phyloP scores from a whole-genome alignment of 2,888 invertebrate genomes.

The Drosophila longiperda region DNA sequence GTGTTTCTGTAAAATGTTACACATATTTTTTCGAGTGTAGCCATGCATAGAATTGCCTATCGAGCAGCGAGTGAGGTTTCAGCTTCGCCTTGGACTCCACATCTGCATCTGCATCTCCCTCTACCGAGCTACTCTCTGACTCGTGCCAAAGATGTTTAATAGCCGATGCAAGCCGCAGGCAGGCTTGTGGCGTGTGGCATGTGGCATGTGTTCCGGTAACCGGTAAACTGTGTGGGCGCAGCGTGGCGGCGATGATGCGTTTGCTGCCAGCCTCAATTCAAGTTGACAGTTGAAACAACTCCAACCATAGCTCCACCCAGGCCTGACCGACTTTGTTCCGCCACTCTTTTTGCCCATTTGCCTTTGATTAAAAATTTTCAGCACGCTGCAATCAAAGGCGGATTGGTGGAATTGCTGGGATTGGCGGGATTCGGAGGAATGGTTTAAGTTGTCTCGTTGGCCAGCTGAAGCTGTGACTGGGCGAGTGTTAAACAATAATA shows the following conservation, averaged over 20 bases:
- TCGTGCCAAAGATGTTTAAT: constrained; percentile 79
- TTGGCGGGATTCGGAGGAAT: neutral
- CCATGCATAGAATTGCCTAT: constrained; percentile 17
- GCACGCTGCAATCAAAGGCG: constrained; percentile 57
- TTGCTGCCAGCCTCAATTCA: constrained; percentile 60
- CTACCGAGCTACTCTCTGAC: constrained; percentile 28
- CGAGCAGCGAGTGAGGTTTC: constrained; percentile 19
- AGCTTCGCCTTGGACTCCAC: constrained; percentile 17
- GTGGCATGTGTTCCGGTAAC: constrained; percentile 23
- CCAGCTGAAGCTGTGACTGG: constrained; percentile 7
- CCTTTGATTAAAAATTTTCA: constrained; percentile 78
- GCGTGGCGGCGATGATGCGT: constrained; percentile 40
- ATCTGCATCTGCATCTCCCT: constrained; percentile 18
- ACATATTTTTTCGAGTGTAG: neutral
- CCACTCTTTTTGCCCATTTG: constrained; percentile 49
- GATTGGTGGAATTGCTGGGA: neutral
- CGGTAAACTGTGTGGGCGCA: constrained; percentile 64
- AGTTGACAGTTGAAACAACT: constrained; percentile 72
- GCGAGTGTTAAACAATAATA: constrained; percentile 78
- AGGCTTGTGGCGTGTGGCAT: constrained; percentile 13
- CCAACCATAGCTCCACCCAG: constrained; percentile 53
- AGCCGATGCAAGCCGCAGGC: constrained; percentile 59
- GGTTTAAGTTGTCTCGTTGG: constrained; percentile 2
- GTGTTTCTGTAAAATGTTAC: neutral
- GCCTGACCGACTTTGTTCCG: constrained; percentile 62